Evolutionary conservation across 2,888 invertebrate species (phyloP).

Genomic region (Pasiphila rectangulata): DNA sequence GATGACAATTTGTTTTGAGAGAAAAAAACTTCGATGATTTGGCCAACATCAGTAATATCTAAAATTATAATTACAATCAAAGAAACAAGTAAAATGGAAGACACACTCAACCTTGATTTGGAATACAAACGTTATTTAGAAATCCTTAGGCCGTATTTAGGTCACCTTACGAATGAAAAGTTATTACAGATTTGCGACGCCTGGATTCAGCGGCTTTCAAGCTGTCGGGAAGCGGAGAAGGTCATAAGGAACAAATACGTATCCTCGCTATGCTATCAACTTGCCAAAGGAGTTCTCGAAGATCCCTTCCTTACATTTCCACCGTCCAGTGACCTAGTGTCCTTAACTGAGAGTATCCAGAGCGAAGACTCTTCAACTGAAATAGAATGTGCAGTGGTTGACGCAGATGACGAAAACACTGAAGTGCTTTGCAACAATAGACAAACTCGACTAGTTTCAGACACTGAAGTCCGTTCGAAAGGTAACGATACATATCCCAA

Average conservation of each 20-base stretch:
- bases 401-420: constrained; percentile 46
- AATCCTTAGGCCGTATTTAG: constrained; percentile 60
- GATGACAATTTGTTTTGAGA: no score
- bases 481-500: constrained; percentile 33
- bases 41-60: no score
- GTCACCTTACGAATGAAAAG: constrained; percentile 52
- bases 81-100: constrained; percentile 50
- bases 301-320: constrained; percentile 58
- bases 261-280: constrained; percentile 63
- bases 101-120: constrained; percentile 48
- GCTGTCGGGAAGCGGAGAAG: constrained; percentile 55
- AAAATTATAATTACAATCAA: no score
- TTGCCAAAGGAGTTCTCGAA: constrained; percentile 58
- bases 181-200: constrained; percentile 58
- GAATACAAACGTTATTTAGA: constrained; percentile 67
- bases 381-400: constrained; percentile 50
- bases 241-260: constrained; percentile 60
- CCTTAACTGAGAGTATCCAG: constrained; percentile 45
- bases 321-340: constrained; percentile 39
- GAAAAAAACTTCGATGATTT: constrained; percentile 3
- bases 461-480: constrained; percentile 43
- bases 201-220: constrained; percentile 65
- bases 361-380: constrained; percentile 55
- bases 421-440: constrained; percentile 45
- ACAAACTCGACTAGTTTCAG: constrained; percentile 34